A percentile compares a stretch with the other conserved stretches of the same genome.
phyloP scores from a whole-genome alignment of 2,888 invertebrate species.

The Cephus sareptanus region DNA sequence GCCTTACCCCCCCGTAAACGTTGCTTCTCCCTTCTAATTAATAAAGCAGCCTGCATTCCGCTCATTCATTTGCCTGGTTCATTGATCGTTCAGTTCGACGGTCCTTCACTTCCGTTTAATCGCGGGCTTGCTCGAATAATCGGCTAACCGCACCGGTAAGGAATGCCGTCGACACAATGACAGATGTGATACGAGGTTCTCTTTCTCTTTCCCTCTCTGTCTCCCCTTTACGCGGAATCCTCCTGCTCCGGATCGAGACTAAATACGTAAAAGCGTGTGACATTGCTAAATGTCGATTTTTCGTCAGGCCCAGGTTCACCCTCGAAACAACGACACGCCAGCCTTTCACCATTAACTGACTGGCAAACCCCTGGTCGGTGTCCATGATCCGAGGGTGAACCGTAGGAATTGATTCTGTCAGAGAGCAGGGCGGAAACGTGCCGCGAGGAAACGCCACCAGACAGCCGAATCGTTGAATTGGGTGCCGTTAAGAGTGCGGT shows the following conservation, averaged over 20 bases:
- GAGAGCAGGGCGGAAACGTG: not conserved
- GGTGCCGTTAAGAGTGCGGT: conserved; percentile 45
- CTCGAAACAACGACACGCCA: not conserved
- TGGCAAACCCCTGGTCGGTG: not conserved
- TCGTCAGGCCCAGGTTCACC: not conserved
- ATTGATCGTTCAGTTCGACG: conserved; percentile 40
- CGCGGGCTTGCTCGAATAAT: not conserved
- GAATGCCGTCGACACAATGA: not conserved
- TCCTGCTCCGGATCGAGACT: not conserved
- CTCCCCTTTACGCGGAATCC: not conserved
- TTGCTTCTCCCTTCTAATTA: conserved; percentile 91
- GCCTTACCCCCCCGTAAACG: conserved; percentile 83
- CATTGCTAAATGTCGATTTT: not conserved
- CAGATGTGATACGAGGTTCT: not conserved
- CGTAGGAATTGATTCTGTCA: not conserved
- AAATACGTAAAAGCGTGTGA: not conserved
- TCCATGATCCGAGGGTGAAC: not conserved
- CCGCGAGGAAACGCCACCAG: conserved; percentile 46
- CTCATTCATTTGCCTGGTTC: conserved; percentile 67
- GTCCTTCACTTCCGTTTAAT: conserved; percentile 16
- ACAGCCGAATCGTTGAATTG: conserved; percentile 36
- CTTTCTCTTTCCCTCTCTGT: not conserved
- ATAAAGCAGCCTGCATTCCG: conserved; percentile 93
- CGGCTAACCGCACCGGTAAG: not conserved
- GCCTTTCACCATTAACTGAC: not conserved